phyloP scores from a whole-genome alignment of 2,113 vertebrate genomes.

The Marmota flaviventris region DNA sequence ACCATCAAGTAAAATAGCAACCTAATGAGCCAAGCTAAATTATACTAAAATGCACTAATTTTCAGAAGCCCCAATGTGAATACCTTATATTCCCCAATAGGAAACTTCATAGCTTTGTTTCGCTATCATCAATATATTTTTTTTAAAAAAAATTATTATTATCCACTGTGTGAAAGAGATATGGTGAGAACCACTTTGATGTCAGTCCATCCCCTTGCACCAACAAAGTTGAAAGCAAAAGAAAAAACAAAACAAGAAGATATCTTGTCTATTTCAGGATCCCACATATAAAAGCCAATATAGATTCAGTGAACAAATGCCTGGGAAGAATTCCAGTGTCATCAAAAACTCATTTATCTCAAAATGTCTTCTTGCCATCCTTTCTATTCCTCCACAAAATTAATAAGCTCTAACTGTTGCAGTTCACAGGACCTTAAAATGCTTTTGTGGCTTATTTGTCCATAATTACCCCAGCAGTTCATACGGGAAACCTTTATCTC shows the following conservation, averaged over 20 bases:
- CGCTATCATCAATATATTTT: background rate
- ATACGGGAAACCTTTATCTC: background rate
- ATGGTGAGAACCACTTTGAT: constrained; percentile 45
- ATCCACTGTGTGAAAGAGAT: background rate
- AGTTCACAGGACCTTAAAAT: background rate
- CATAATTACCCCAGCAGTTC: constrained; percentile 9
- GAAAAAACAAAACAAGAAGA: constrained; percentile 18
- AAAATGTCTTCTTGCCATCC: constrained; percentile 52
- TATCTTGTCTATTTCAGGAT: constrained; percentile 71
- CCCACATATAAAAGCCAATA: constrained; percentile 54
- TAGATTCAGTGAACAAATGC: constrained; percentile 62
- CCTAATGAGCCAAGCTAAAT: constrained; percentile 27
- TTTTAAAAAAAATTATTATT: constrained; percentile 47
- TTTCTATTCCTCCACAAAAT: constrained; percentile 33
- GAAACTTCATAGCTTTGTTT: constrained; percentile 52
- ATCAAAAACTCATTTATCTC: constrained; percentile 62
- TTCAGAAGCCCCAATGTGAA: constrained; percentile 24
- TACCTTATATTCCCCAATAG: background rate
- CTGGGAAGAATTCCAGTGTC: constrained; percentile 66
- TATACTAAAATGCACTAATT: background rate
- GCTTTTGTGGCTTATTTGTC: background rate
- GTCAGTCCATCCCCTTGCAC: constrained; percentile 35
- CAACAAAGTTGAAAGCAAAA: constrained; percentile 47
- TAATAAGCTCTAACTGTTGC: background rate
- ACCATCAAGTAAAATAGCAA: background rate